Base-by-base conservation (phyloP, 1,140 invertebrate genomes). In the Dreissena polymorpha region DNA sequence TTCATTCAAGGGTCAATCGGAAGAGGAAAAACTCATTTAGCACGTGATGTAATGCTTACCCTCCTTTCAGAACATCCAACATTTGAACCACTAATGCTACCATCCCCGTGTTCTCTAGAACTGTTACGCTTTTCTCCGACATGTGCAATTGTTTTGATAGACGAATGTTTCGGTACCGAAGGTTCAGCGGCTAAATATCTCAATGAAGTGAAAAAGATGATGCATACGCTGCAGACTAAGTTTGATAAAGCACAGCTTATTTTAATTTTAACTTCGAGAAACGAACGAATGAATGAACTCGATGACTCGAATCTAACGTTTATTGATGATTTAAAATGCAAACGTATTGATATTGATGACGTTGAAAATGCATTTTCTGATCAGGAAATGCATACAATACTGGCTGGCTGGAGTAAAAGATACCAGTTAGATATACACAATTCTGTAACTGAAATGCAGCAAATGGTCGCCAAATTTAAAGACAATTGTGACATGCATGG, bases 41-140 rank as follows among this genome's bases (percentile, higher is more conserved):
- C 74, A 12, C 63, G 50, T 7, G 63, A 76, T 16, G 27, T 76
- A 16, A 65, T 76, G 27, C 1, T 12, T 49, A 7, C 25, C 21
- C 63, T 76, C 27, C 14, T 76, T 12, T 25, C 60, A 18, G 74
- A 76, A 10, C 18, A 55, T 16, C 14, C 60, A n/a, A 49, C 39
- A 10, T 76, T 21, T 39, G 39, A 49, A 49, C 74, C 74, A n/a
- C 6, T 65, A 18, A 76, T 76, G 7, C n/a, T 76, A 21, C 53
- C 60, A 27, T 50, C 74, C 3, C 57, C 74, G n/a, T 51, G 63
- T 29, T 57, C 63, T 0, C 21, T 76, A 18, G 18, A 16, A n/a
- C 16, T n/a, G 14, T 49, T 76, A 18, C 27, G 63, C 18, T 21
- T 64, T 39, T 27, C 74, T 23, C 27, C 60, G 7, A 16, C 63